phyloP scores from a whole-genome alignment of 2,113 vertebrate genomes.

The Sprattus sprattus region DNA sequence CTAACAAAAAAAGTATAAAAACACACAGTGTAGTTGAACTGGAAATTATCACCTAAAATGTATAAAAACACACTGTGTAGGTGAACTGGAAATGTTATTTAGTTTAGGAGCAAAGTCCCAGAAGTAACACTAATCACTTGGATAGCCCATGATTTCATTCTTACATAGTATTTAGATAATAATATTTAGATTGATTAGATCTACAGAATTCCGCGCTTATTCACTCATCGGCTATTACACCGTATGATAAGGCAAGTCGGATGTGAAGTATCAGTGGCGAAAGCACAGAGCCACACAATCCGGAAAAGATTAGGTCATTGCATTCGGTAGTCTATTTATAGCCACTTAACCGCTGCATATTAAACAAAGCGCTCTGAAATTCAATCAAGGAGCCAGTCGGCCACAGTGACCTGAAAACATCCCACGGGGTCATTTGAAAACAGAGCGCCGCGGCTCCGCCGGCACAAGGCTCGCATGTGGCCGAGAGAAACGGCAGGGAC shows the following conservation, averaged over 20 bases:
- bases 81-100: neutral
- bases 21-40: neutral
- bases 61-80: neutral
- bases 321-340: slow-evolving; percentile 68
- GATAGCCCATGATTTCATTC: neutral
- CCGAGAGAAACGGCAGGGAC: slow-evolving; percentile 54
- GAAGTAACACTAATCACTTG: neutral
- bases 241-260: slow-evolving; percentile 53
- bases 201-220: slow-evolving; percentile 47
- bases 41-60: neutral
- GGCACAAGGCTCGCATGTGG: slow-evolving; percentile 63
- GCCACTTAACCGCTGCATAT: slow-evolving; percentile 68
- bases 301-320: slow-evolving; percentile 71
- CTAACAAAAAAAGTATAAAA: neutral
- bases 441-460: slow-evolving; percentile 58
- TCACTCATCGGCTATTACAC: slow-evolving; percentile 58
- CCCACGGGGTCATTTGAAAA: slow-evolving; percentile 66
- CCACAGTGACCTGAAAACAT: slow-evolving; percentile 73
- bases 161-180: neutral
- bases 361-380: slow-evolving; percentile 72
- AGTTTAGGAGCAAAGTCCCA: neutral
- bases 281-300: slow-evolving; percentile 22
- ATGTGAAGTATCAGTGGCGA: slow-evolving; percentile 52
- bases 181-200: slow-evolving; percentile 60
- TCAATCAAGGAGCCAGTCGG: slow-evolving; percentile 71